phyloP scores from a whole-genome alignment of 2,888 invertebrate genomes.

The Drosophila nr. perissopoda region DNA sequence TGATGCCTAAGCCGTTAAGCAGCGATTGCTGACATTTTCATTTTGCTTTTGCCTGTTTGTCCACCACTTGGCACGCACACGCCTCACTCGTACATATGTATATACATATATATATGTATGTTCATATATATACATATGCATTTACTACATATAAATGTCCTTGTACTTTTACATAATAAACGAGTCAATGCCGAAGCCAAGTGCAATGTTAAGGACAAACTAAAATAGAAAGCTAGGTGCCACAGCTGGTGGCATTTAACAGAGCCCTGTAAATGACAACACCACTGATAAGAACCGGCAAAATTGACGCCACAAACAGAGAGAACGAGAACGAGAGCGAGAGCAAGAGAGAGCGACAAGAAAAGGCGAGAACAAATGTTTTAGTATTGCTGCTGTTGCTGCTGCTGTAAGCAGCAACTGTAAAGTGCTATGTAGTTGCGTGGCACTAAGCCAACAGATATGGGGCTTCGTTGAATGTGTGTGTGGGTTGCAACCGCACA shows the following conservation, averaged over 20 bases:
- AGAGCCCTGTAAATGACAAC: slow-evolving; percentile 46
- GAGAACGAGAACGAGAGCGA: slow-evolving; percentile 8
- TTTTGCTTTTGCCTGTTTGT: slow-evolving; percentile 54
- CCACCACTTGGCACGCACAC: slow-evolving; percentile 69
- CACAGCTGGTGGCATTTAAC: slow-evolving; percentile 43
- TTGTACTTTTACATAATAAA: slow-evolving; percentile 79
- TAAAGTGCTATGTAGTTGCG: slow-evolving; percentile 61
- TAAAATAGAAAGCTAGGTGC: slow-evolving; percentile 13
- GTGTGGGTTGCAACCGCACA: slow-evolving; percentile 66
- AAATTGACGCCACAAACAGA: slow-evolving; percentile 22
- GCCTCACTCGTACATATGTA: slow-evolving; percentile 21
- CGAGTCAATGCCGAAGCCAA: slow-evolving; percentile 62
- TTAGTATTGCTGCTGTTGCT: slow-evolving; percentile 15
- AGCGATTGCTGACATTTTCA: slow-evolving; percentile 29
- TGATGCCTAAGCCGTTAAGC: slow-evolving; percentile 49
- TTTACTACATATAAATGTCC: slow-evolving; percentile 66
- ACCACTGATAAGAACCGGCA: slow-evolving; percentile 74
- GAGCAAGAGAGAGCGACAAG: slow-evolving; percentile 4
- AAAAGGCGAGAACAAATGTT: slow-evolving; percentile 1
- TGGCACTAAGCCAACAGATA: slow-evolving; percentile 48
- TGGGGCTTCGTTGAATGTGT: slow-evolving; percentile 30
- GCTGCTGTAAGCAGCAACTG: slow-evolving; percentile 51
- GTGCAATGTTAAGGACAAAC: slow-evolving; percentile 34
- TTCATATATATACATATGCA: background rate
- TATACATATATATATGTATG: background rate